Conservation (phyloP, 2,797 vertebrate species). For the Botia almorhae region DNA sequence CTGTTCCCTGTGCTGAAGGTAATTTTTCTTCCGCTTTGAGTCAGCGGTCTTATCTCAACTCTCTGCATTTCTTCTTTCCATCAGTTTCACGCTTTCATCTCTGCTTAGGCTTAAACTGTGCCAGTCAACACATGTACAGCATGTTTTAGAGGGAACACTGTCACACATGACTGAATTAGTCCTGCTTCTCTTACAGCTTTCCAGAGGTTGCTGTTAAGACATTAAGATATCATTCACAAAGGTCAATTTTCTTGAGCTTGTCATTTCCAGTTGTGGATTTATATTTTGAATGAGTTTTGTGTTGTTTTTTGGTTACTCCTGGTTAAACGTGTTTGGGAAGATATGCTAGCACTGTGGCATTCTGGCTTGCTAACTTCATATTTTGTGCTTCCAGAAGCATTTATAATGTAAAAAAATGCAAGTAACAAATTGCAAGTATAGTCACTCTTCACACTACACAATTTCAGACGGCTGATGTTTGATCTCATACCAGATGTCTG, state of each 20-base stretch:
- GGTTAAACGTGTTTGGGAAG: constrained; percentile 34
- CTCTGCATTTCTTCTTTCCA: constrained; percentile 28
- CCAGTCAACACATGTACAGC: constrained; percentile 39
- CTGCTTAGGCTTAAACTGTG: constrained; percentile 20
- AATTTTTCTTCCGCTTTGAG: constrained; percentile 75
- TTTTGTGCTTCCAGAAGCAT: constrained; percentile 82
- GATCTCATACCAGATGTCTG: constrained; percentile 49
- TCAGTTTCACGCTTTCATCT: constrained; percentile 55
- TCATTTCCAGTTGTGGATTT: neutral
- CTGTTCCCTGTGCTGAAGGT: constrained; percentile 76
- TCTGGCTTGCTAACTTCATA: constrained; percentile 60
- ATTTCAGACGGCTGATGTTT: too few species aligned
- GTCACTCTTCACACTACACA: neutral
- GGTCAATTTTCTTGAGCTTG: neutral
- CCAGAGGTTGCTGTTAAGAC: neutral
- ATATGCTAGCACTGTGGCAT: constrained; percentile 53
- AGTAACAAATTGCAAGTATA: too few species aligned
- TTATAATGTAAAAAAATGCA: neutral
- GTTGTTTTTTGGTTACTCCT: neutral
- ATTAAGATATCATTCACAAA: neutral
- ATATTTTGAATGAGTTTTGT: neutral
- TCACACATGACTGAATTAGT: constrained; percentile 1
- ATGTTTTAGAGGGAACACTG: constrained; percentile 2
- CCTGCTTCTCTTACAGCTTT: neutral
- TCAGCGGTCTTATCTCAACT: constrained; percentile 44